A percentile compares a stretch with the other conserved stretches of the same genome.
These are phyloP conservation scores for Atherinomorus stipes DNA, from an alignment of 2,113 vertebrate species.

Conservation along the genomic window DNA sequence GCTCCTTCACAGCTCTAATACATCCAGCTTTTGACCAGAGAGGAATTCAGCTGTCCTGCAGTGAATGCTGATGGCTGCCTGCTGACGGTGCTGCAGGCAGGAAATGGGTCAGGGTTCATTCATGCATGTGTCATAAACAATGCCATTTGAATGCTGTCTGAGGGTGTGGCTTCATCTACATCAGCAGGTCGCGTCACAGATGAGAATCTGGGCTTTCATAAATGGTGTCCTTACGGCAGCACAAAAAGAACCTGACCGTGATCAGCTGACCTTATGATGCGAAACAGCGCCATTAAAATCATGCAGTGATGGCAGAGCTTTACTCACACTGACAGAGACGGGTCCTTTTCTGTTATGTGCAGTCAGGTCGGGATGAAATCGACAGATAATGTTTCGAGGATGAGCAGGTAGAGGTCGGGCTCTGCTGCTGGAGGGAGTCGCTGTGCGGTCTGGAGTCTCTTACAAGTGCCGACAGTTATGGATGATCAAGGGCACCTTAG, in stretches of 20 bases:
- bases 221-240: conserved; percentile 14
- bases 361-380: neutral
- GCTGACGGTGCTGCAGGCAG: neutral
- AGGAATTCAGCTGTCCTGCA: neutral
- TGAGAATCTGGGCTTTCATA: conserved; percentile 31
- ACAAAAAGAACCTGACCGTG: neutral
- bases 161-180: conserved; percentile 66
- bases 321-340: conserved; percentile 42
- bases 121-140: conserved; percentile 47
- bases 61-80: neutral
- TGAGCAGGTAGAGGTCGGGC: conserved; percentile 5
- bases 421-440: conserved; percentile 22
- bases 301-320: neutral
- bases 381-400: conserved; percentile 11
- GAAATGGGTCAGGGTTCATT: conserved; percentile 46
- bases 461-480: neutral
- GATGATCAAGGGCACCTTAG: conserved; percentile 46
- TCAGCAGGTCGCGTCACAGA: conserved; percentile 49
- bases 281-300: conserved; percentile 27
- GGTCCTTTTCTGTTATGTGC: conserved; percentile 1
- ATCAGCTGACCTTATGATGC: conserved; percentile 50
- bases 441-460: neutral
- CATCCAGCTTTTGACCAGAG: neutral
- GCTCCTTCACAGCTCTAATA: no score
- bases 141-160: conserved; percentile 27